Percentiles rank a stretch among this genome's conserved stretches.
Evolutionary conservation across 1,140 invertebrate genomes (phyloP).

Genomic region (Brachionus angularis): DNA sequence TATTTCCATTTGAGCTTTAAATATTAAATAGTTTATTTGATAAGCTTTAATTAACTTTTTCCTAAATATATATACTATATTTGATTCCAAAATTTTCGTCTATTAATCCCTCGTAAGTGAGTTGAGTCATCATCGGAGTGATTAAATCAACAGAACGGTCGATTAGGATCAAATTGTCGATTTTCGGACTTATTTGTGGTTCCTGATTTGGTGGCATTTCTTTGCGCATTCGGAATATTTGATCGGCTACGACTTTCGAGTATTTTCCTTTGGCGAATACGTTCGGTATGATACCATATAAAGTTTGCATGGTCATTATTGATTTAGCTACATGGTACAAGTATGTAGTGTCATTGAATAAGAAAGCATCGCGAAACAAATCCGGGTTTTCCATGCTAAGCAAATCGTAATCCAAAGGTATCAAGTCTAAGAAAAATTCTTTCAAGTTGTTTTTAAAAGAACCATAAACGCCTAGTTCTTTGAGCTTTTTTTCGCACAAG

Average conservation of each 20-base stretch:
- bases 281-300: conserved; percentile 82
- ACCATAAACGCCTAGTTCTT: conserved; percentile 73
- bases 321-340: conserved; percentile 82
- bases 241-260: conserved; percentile 70
- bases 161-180: conserved; percentile 80
- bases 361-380: conserved; percentile 68
- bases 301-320: conserved; percentile 73
- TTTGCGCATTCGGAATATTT: conserved; percentile 73
- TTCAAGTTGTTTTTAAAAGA: conserved; percentile 70
- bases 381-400: conserved; percentile 82
- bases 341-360: conserved; percentile 81
- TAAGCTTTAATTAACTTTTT: background rate
- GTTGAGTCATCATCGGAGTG: conserved; percentile 82
- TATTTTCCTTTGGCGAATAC: conserved; percentile 83
- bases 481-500: conserved; percentile 74
- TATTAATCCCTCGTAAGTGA: conserved; percentile 94
- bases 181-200: conserved; percentile 63
- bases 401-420: conserved; percentile 85
- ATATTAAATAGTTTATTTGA: conserved; percentile 43
- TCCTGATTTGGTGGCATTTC: conserved; percentile 61
- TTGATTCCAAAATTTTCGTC: conserved; percentile 79
- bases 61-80: conserved; percentile 11
- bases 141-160: conserved; percentile 86
- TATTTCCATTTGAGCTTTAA: conserved; percentile 72
- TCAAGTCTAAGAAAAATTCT: conserved; percentile 79